phyloP scores from a whole-genome alignment of 2,888 invertebrate genomes.

The Pristionchus maxplancki region DNA sequence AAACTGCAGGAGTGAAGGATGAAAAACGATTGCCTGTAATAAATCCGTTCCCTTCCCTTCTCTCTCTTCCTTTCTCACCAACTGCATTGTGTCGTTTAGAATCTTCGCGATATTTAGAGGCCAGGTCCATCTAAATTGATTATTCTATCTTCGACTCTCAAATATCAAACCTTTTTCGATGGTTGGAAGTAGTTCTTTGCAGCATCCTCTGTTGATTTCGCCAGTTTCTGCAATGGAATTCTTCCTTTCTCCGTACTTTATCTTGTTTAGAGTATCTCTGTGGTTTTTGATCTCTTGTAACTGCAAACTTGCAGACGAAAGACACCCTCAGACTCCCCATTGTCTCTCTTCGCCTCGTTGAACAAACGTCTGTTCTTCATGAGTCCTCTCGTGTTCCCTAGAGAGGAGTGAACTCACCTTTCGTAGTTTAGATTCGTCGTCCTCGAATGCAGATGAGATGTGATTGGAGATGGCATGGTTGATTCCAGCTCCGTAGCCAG shows the following conservation, averaged over 20 bases:
- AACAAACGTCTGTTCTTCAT: background rate
- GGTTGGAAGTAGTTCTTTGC: slow-evolving; percentile 87
- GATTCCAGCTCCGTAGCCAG: background rate
- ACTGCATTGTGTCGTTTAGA: slow-evolving; percentile 58
- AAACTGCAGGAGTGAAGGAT: slow-evolving; percentile 52
- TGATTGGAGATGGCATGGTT: background rate
- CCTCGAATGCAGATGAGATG: slow-evolving; percentile 57
- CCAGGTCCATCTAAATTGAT: slow-evolving; percentile 80
- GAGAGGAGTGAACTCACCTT: slow-evolving; percentile 55
- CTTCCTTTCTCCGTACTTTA: background rate
- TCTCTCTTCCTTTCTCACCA: background rate
- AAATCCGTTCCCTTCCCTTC: background rate
- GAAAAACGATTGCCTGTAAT: slow-evolving; percentile 39
- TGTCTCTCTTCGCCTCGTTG: slow-evolving; percentile 30
- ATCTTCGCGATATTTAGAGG: slow-evolving; percentile 82
- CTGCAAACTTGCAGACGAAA: background rate
- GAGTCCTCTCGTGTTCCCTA: background rate
- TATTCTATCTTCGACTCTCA: no score
- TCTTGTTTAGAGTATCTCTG: background rate
- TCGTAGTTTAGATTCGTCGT: slow-evolving; percentile 67
- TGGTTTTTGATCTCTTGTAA: background rate
- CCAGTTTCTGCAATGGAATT: slow-evolving; percentile 75
- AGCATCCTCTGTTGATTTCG: slow-evolving; percentile 82
- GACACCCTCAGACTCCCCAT: background rate
- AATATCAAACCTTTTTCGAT: slow-evolving; percentile 80